Conservation (phyloP, 2,113 vertebrate genomes). For the Sisor rabdophorus region DNA sequence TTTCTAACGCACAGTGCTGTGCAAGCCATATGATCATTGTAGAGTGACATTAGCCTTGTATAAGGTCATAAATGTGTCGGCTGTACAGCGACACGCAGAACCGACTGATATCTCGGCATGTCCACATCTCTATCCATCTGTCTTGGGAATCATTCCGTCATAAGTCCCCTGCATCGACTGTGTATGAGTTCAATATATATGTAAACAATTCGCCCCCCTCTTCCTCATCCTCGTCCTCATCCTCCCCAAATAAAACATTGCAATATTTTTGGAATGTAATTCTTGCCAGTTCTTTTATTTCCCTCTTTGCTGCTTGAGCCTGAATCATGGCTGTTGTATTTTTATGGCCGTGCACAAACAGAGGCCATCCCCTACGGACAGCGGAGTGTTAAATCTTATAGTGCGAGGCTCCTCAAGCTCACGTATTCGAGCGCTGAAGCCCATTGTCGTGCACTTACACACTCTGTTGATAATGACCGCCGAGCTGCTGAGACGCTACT, state of each 20-base stretch:
- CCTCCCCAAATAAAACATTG: constrained; percentile 38
- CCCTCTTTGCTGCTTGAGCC: constrained; percentile 52
- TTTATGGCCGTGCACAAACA: constrained; percentile 54
- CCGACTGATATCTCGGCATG: constrained; percentile 19
- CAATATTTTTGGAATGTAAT: constrained; percentile 48
- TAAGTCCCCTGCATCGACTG: neutral
- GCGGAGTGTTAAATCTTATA: constrained; percentile 50
- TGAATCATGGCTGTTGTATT: constrained; percentile 55
- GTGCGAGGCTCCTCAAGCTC: constrained; percentile 13
- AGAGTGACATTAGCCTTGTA: neutral
- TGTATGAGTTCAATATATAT: constrained; percentile 39
- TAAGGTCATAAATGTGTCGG: constrained; percentile 12
- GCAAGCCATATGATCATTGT: neutral
- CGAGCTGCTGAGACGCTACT: constrained; percentile 59
- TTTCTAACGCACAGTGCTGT: neutral
- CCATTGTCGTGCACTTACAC: constrained; percentile 67
- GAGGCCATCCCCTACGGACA: constrained; percentile 48
- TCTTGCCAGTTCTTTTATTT: constrained; percentile 54
- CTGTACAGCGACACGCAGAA: constrained; percentile 26
- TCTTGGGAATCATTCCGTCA: constrained; percentile 13
- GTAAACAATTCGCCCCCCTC: constrained; percentile 8
- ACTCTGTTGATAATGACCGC: constrained; percentile 70
- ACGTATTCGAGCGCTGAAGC: constrained; percentile 58
- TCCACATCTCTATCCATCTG: constrained; percentile 1
- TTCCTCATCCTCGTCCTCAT: neutral